Evolutionary conservation across 2,888 invertebrate species (phyloP), one percentile per base, ranked within the genome.

Genomic region (Hedya salicella): DNA sequence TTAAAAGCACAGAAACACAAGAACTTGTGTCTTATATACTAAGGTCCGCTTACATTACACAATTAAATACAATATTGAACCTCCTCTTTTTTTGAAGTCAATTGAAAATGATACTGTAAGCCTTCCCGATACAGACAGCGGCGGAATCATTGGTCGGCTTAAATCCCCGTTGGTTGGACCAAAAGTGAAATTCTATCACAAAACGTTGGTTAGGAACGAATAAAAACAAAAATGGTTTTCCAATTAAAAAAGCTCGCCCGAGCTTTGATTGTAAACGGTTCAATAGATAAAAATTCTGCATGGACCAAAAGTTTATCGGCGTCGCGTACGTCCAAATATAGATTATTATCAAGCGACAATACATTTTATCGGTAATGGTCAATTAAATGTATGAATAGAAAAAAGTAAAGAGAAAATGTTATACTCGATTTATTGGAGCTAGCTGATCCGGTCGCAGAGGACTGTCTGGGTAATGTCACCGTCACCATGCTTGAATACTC

Each of bases 191-290:
- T 56, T 8, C 56, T 3, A 56, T 44, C 17, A 16, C 44, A 16
- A 44, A 42, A 44, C 44, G 32, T 44, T 57, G 56, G 56, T 32
- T 46, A 44, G 32, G 44, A 32, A n/a, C 44, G 19, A 57, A 57
- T 19, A 46, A 57, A 32, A 46, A 57, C 56, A 57, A 57, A 54
- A 57, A 46, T 32, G 32, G 30, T 17, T 57, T 57, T 57, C 44
- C 46, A 57, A 57, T 46, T 57, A 46, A 57, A 56, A 56, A 46
- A 17, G 57, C 56, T 57, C 30, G 13, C 42, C 25, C 19, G 17
- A n/a, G 57, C 19, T 57, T 46, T 46, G 46, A 44, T 32, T 57
- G 57, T 57, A 57, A 57, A 57, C 32, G 44, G 32, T 32, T 57
- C 46, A 46, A 57, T 57, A 32, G 44, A 30, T 17, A 11, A 44